These are phyloP conservation scores for Philaethria dido DNA, from an alignment of 2,888 invertebrate genomes.

Conservation along the genomic window DNA sequence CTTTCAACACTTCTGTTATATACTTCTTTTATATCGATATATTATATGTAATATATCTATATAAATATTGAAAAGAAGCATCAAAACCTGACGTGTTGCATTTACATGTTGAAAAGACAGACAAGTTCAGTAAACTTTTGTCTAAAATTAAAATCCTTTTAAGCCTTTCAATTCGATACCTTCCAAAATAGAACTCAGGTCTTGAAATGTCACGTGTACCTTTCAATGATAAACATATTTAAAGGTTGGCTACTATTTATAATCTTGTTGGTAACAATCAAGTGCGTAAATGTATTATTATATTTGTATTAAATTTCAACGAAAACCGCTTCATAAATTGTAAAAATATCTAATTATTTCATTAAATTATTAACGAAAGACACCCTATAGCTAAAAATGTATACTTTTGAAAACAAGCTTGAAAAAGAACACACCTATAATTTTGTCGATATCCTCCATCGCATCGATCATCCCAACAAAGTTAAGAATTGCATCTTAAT, in stretches of 20 bases:
- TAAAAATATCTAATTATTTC: not conserved
- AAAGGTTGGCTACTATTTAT: constrained; percentile 6
- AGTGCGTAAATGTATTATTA: not conserved
- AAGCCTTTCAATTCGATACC: constrained; percentile 1
- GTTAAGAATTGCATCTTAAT: too few species aligned
- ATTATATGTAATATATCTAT: too few species aligned
- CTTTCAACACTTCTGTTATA: too few species aligned
- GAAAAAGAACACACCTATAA: too few species aligned
- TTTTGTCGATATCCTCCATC: too few species aligned
- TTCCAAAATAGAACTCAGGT: constrained; percentile 6
- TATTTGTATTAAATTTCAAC: not conserved
- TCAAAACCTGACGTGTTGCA: not conserved
- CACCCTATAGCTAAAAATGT: too few species aligned
- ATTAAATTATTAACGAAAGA: too few species aligned
- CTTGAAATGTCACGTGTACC: not conserved
- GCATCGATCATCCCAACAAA: too few species aligned
- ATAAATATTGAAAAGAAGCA: too few species aligned
- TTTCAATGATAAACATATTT: constrained; percentile 5
- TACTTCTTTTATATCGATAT: too few species aligned
- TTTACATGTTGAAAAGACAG: not conserved
- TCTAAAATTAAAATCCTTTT: not conserved
- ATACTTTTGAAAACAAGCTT: too few species aligned
- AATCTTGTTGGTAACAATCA: not conserved
- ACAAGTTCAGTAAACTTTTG: not conserved
- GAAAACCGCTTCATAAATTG: not conserved